A percentile compares a stretch with the other conserved stretches of the same genome.
Evolutionary conservation across 1,140 invertebrate genomes (phyloP).

Genomic region (Drosophila pectinifera): DNA sequence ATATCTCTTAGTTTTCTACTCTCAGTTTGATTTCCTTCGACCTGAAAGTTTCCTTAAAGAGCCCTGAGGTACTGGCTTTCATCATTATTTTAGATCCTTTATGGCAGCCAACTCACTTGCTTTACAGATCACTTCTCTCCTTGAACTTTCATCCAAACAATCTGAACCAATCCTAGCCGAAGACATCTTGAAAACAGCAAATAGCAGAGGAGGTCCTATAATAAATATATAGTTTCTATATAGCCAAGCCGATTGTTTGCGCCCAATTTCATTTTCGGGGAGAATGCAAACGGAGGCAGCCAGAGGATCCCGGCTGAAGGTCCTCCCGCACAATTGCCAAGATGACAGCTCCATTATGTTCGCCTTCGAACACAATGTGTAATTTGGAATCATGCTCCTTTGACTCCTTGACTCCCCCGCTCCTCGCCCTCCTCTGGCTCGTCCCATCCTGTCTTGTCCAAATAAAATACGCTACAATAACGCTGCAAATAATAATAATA

Average conservation of each 20-base stretch:
- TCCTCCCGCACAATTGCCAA: conserved; percentile 45
- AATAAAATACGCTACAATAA: conserved; percentile 67
- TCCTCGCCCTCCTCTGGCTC: not conserved
- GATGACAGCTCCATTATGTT: conserved; percentile 70
- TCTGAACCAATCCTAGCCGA: conserved; percentile 12
- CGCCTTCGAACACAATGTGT: conserved; percentile 69
- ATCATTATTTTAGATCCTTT: not conserved
- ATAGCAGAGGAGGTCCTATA: conserved; percentile 1
- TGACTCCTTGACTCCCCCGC: conserved; percentile 1
- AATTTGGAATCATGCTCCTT: conserved; percentile 64
- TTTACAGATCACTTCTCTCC: not conserved
- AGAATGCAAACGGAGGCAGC: conserved; percentile 28
- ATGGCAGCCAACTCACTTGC: not conserved
- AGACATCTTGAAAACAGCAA: not conserved
- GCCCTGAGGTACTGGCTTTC: too few relatives aligned
- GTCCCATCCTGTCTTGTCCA: not conserved
- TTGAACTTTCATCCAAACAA: conserved; percentile 8
- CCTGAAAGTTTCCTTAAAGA: not conserved
- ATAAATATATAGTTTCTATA: conserved; percentile 9
- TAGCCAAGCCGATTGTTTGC: conserved; percentile 27
- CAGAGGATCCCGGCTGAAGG: conserved; percentile 21
- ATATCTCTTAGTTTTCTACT: not conserved
- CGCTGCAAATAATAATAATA: conserved; percentile 63
- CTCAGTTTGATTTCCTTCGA: not conserved
- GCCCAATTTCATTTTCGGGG: conserved; percentile 33